Percentiles rank a stretch among this genome's conserved stretches.
phyloP scores from a whole-genome alignment of 2,113 vertebrate genomes.

The Melanerpes aurifrons region DNA sequence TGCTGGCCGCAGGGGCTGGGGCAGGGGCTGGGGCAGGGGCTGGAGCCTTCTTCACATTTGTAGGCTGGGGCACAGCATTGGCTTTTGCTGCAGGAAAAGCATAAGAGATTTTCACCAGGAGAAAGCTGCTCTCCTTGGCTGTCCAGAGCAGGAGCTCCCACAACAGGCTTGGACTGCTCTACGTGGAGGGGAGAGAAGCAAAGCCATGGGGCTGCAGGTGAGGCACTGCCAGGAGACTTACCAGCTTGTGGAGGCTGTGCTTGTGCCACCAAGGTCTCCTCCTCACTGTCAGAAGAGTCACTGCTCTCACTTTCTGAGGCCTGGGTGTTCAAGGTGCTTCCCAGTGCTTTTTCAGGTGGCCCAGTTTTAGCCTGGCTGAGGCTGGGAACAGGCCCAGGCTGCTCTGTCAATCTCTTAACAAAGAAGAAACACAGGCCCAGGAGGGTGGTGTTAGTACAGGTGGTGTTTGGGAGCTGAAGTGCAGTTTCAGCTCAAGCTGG shows the following conservation, averaged over 20 bases:
- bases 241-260: background rate
- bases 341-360: conserved; percentile 28
- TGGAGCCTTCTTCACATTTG: background rate
- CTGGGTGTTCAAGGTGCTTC: conserved; percentile 54
- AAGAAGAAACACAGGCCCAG: background rate
- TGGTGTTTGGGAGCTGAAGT: background rate
- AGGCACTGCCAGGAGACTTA: background rate
- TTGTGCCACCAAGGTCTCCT: conserved; percentile 30
- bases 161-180: background rate
- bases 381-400: conserved; percentile 53
- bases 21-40: background rate
- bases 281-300: conserved; percentile 73
- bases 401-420: conserved; percentile 59
- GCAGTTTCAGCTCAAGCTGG: background rate
- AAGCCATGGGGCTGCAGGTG: background rate
- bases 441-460: background rate
- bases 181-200: background rate
- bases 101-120: background rate
- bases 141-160: background rate
- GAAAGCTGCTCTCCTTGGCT: background rate
- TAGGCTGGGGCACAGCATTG: background rate
- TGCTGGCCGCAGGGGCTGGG: conserved; percentile 27
- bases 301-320: conserved; percentile 43
- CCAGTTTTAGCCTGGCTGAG: conserved; percentile 58
- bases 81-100: conserved; percentile 24